Conservation (phyloP, 1,140 invertebrate species). For the Achatina immaculata region DNA sequence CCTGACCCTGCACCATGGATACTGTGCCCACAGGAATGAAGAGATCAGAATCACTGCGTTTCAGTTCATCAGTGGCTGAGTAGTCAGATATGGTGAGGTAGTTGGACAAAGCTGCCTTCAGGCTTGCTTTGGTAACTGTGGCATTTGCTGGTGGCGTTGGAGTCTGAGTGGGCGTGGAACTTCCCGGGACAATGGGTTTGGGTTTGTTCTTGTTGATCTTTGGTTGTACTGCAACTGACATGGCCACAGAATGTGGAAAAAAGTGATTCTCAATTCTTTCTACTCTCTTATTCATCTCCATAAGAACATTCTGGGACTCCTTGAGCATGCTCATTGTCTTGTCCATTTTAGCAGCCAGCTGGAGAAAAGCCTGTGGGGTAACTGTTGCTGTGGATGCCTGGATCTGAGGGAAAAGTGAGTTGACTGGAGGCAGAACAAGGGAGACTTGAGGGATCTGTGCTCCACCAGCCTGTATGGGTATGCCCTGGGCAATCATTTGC, state of each 20-base stretch:
- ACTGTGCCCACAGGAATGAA: constrained; percentile 47
- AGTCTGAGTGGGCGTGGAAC: constrained; percentile 3
- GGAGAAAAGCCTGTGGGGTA: constrained; percentile 36
- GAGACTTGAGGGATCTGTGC: constrained; percentile 40
- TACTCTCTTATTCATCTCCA: constrained; percentile 41
- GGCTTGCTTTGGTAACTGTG: constrained; percentile 36
- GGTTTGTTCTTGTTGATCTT: constrained; percentile 19
- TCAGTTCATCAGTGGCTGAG: constrained; percentile 42
- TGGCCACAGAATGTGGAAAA: constrained; percentile 20
- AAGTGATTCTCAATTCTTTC: constrained; percentile 41
- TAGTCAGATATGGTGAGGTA: constrained; percentile 49
- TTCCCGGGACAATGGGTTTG: constrained; percentile 13
- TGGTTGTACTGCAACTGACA: not conserved
- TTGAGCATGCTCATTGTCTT: constrained; percentile 41
- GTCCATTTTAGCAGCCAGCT: constrained; percentile 39
- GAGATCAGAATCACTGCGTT: constrained; percentile 43
- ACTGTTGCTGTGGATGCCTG: constrained; percentile 4
- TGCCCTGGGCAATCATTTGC: constrained; percentile 6
- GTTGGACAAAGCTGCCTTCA: constrained; percentile 42
- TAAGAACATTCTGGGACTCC: constrained; percentile 31
- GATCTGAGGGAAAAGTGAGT: constrained; percentile 41
- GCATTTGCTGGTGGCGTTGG: constrained; percentile 20
- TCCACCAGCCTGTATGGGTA: constrained; percentile 30
- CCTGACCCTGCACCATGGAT: constrained; percentile 34
- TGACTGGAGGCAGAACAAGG: constrained; percentile 38